Evolutionary conservation across 2,888 invertebrate species (phyloP), one percentile per base, ranked within the genome.

Genomic region (Andrena praecox): DNA sequence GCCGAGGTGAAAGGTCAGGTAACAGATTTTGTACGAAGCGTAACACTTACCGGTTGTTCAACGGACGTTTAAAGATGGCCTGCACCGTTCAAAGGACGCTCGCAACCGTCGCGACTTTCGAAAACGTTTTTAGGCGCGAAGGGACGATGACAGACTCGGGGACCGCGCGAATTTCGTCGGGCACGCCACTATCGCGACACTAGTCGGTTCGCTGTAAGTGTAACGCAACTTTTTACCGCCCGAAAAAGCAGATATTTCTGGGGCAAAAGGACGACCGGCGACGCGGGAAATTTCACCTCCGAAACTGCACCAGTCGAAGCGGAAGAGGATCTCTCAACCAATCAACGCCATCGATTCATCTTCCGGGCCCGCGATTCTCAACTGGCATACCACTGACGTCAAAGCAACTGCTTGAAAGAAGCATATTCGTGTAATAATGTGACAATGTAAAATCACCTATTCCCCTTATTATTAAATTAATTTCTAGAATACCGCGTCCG

Each of bases 321-420:
- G 73, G 77, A 73, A 83, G 50, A 6, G 31, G 66, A 76, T 29
- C 64, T 82, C 68, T 82, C 50, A 62, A 52, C 77, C 82, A 83
- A 83, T 83, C 73, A 82, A 29, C 72, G 16, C 7, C 60, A 20
- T 8, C 31, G 77, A 50, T 69, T 66, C 16, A 50, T 64, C 64
- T 27, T 35, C 5, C 24, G n/a, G 20, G n/a, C 27, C 64, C 29
- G 72, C 56, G 72, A 68, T 72, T 59, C 82, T 72, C 76, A 82
- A 76, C 35, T 33, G 12, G 5, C 5, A 42, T 42, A 69, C 60
- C 4, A 42, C 42, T 12, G 10, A 7, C 0, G 8, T 79, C 70
- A 66, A 66, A 60, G 31, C 31, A 79, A 24, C 42, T n/a, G 5
- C 29, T 54, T 27, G 8, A 24, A 8, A 54, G 8, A 48, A 29